Conservation (phyloP, 2,113 vertebrate genomes). For the Salminus brasiliensis region DNA sequence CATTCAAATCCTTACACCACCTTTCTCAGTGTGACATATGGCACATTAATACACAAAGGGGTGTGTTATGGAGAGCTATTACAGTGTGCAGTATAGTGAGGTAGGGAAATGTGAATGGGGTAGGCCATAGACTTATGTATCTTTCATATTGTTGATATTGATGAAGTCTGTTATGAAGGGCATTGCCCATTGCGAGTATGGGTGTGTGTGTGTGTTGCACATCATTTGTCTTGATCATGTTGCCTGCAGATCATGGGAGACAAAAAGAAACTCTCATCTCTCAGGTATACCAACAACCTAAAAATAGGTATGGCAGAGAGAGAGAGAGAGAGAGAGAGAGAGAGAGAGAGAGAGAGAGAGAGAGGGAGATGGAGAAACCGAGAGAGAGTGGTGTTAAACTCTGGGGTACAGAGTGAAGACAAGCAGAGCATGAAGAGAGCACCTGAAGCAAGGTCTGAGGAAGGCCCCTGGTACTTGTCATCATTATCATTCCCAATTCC, state of each 20-base stretch:
- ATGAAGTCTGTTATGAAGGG: not conserved
- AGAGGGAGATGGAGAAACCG: too few species aligned
- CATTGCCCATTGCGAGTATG: not conserved
- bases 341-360: not conserved
- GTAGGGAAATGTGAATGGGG: too few species aligned
- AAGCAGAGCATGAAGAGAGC: conserved; percentile 25
- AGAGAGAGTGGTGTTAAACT: conserved; percentile 16
- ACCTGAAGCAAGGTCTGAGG: conserved; percentile 23
- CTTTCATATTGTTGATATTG: too few species aligned
- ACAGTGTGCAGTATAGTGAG: too few species aligned
- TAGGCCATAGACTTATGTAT: too few species aligned
- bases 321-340: not conserved
- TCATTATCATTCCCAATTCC: conserved; percentile 14
- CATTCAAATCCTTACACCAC: too few species aligned
- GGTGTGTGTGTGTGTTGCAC: not conserved
- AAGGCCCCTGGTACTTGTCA: not conserved
- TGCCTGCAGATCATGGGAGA: not conserved
- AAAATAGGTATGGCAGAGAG: conserved; percentile 5
- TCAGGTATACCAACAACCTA: not conserved
- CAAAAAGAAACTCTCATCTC: not conserved
- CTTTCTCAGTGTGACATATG: too few species aligned
- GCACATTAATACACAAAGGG: too few species aligned
- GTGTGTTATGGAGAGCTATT: too few species aligned
- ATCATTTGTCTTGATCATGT: not conserved
- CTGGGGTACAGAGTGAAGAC: conserved; percentile 2